phyloP scores from a whole-genome alignment of 2,113 vertebrate species.

The Forbesichthys papilliferus region DNA sequence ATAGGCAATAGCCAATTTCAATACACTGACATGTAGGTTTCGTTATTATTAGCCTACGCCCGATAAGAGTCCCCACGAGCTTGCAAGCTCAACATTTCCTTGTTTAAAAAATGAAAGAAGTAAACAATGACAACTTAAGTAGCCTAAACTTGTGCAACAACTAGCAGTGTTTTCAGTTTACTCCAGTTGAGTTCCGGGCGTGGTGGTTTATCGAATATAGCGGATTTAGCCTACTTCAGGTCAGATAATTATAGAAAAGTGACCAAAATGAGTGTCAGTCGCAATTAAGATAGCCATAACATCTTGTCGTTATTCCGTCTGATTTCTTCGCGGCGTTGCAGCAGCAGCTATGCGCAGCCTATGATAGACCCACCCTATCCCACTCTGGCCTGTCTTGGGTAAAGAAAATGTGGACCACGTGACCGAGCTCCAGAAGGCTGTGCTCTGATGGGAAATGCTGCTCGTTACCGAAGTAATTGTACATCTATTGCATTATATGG shows the following conservation, averaged over 20 bases:
- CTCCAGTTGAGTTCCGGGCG: conserved; percentile 58
- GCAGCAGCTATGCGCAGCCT: conserved; percentile 22
- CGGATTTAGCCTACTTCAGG: conserved; percentile 55
- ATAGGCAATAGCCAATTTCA: no score
- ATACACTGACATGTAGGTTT: no score
- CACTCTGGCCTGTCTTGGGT: not conserved
- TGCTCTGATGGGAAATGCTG: conserved; percentile 62
- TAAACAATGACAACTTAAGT: conserved; percentile 1
- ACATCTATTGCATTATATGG: conserved; percentile 54
- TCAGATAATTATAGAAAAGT: conserved; percentile 2
- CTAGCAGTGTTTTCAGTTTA: conserved; percentile 17
- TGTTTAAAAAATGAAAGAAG: conserved; percentile 22
- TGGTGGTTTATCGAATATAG: conserved; percentile 68
- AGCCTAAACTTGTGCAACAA: conserved; percentile 40
- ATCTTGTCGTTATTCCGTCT: not conserved
- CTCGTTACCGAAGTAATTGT: conserved; percentile 31
- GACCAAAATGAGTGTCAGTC: not conserved
- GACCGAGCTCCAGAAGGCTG: conserved; percentile 56
- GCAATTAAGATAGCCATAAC: not conserved
- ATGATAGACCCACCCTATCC: conserved; percentile 2
- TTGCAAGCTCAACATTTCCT: conserved; percentile 30
- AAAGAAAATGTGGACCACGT: conserved; percentile 54
- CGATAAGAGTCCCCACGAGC: conserved; percentile 1
- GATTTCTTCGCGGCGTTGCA: not conserved
- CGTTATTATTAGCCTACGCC: not conserved